Percentiles rank a stretch among this genome's conserved stretches.
phyloP scores from a whole-genome alignment of 2,888 invertebrate genomes.

The Tipula lateralis region DNA sequence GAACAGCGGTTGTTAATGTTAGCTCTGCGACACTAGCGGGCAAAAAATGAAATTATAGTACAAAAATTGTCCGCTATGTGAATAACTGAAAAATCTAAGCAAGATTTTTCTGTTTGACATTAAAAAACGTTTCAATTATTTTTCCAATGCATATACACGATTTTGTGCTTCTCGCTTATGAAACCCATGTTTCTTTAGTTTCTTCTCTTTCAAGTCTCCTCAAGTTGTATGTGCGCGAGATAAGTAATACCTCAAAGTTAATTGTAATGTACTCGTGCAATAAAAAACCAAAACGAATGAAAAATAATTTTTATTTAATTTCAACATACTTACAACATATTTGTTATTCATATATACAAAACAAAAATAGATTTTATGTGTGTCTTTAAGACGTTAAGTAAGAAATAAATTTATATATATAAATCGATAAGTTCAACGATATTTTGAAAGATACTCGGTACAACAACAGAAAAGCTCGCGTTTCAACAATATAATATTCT shows the following conservation, averaged over 20 bases:
- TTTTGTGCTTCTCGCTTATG: neutral
- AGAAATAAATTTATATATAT: neutral
- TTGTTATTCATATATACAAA: neutral
- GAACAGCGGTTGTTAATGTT: neutral
- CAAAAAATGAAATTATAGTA: too few species aligned
- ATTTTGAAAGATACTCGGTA: neutral
- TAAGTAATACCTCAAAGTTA: neutral
- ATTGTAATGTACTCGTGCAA: neutral
- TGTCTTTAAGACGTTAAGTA: neutral
- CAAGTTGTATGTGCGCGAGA: neutral
- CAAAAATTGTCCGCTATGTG: too few species aligned
- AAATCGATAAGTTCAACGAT: neutral
- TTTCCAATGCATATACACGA: neutral
- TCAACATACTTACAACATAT: neutral
- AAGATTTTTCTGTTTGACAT: neutral
- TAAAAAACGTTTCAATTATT: neutral
- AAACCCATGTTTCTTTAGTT: neutral
- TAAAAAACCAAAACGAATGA: neutral
- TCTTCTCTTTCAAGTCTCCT: neutral
- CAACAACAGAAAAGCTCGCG: neutral
- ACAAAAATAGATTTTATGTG: neutral
- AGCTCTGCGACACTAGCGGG: too few species aligned
- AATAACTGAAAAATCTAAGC: neutral
- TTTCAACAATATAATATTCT: neutral
- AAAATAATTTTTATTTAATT: neutral